Evolutionary conservation across 2,113 vertebrate species (phyloP), one percentile per base, ranked within the genome.

Genomic region (Tragelaphus buxtoni): DNA sequence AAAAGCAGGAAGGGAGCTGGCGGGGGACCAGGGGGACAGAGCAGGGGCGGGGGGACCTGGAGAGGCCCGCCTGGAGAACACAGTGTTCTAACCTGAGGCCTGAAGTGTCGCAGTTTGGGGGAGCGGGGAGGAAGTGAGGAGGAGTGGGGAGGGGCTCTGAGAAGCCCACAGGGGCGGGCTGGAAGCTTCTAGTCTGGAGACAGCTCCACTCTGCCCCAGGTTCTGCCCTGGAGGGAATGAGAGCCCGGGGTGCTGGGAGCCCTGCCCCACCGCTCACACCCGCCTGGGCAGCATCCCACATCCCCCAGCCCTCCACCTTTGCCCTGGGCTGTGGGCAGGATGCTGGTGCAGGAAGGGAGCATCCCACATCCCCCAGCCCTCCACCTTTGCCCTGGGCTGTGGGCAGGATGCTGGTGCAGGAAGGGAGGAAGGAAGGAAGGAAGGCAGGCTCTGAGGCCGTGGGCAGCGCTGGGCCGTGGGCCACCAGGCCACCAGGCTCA

Each of bases 301-400:
- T 18, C 24, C 16, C 13, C n/a, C 9, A 9, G 9, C 79, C 45
- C 53, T 49, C 47, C 2, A 5, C 60, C 76, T 88, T 45, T 45
- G 81, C 42, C 61, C 85, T 32, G 28, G 7, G 45, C 53, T n/a
- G 9, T 18, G 11, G 84, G 49, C 61, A 74, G 79, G 61, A 61
- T 9, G 10, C 16, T 13, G 13, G 1, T 26, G 8, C 2, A 6
- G 35, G n/a, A n/a, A n/a, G n/a, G n/a, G n/a, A 13, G 0, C 13
- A 11, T 9, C 45, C 26, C n/a, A 5, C 18, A 47, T 18, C 24
- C 16, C 13, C n/a, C 9, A 9, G 9, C 79, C 45, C 53, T 49
- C 47, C 2, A 5, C 60, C 76, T 88, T 45, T 45, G 81, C 42
- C 61, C 85, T 32, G 28, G 7, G 45, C 53, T n/a, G 9, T 18